Evolutionary conservation across 2,888 invertebrate genomes (phyloP).

Genomic region (Cephus rjabovi): DNA sequence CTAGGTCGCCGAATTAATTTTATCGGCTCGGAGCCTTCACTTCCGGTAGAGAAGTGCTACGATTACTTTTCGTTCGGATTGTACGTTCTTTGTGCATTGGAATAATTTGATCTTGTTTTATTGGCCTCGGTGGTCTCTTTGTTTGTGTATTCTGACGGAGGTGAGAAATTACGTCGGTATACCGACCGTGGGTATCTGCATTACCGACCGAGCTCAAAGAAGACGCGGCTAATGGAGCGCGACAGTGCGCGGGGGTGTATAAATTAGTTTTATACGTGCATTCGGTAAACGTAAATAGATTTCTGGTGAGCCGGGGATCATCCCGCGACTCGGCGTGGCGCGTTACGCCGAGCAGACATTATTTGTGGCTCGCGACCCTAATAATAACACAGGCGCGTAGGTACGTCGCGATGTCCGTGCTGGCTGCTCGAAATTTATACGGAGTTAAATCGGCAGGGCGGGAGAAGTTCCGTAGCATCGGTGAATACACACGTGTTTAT

Average conservation of each 20-base stretch:
- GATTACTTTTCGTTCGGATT: neutral
- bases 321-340: slow-evolving; percentile 34
- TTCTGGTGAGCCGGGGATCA: slow-evolving; percentile 30
- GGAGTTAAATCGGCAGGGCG: slow-evolving; percentile 30
- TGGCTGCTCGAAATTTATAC: slow-evolving; percentile 25
- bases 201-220: neutral
- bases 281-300: slow-evolving; percentile 27
- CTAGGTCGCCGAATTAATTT: neutral
- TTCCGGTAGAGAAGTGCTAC: too few species aligned
- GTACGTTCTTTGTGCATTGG: neutral
- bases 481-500: neutral
- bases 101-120: neutral
- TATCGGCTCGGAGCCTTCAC: neutral
- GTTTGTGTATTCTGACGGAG: neutral
- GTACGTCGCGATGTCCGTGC: slow-evolving; percentile 25
- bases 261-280: slow-evolving; percentile 25
- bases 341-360: slow-evolving; percentile 30
- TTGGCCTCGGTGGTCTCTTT: neutral
- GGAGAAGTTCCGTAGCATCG: neutral
- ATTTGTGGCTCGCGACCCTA: slow-evolving; percentile 44
- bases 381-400: slow-evolving; percentile 39
- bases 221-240: neutral
- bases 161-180: neutral
- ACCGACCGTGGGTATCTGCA: neutral
- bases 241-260: slow-evolving; percentile 14